These are phyloP conservation scores for Porphyrio hochstetteri DNA, from an alignment of 2,113 vertebrate species.

Conservation along the genomic window DNA sequence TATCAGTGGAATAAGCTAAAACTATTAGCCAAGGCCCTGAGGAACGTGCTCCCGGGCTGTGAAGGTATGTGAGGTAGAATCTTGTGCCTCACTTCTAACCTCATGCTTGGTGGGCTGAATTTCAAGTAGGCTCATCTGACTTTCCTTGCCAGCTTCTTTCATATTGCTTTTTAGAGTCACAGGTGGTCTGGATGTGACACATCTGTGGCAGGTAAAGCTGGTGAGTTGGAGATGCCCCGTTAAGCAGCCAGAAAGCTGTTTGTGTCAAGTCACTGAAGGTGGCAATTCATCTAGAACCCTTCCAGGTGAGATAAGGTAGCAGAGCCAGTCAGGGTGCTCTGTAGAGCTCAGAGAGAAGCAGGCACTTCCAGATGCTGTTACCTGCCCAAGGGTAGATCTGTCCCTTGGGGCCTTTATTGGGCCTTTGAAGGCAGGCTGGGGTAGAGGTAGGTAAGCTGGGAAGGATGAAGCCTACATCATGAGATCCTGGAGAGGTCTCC, in stretches of 20 bases:
- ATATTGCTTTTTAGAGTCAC: background rate
- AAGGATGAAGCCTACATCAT: background rate
- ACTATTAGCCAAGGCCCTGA: background rate
- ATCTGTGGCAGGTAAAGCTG: background rate
- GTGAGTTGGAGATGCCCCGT: background rate
- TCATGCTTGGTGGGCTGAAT: background rate
- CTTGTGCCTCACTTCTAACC: background rate
- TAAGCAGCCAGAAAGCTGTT: background rate
- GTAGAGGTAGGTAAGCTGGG: background rate
- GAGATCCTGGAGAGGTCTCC: background rate
- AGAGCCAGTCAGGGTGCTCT: background rate
- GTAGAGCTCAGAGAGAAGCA: background rate
- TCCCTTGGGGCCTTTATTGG: background rate
- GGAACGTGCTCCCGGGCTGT: background rate
- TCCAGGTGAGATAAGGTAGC: rapidly evolving
- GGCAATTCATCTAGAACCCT: background rate
- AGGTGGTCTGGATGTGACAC: background rate
- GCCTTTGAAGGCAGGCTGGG: background rate
- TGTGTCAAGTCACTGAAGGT: background rate
- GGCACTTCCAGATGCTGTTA: background rate
- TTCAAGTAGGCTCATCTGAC: background rate
- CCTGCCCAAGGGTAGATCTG: background rate
- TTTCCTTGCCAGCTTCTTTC: background rate
- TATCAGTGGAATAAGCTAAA: background rate
- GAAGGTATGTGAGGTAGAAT: background rate